These are phyloP conservation scores for Vespertilio murinus DNA, from an alignment of 2,797 vertebrate species.

Conservation along the genomic window DNA sequence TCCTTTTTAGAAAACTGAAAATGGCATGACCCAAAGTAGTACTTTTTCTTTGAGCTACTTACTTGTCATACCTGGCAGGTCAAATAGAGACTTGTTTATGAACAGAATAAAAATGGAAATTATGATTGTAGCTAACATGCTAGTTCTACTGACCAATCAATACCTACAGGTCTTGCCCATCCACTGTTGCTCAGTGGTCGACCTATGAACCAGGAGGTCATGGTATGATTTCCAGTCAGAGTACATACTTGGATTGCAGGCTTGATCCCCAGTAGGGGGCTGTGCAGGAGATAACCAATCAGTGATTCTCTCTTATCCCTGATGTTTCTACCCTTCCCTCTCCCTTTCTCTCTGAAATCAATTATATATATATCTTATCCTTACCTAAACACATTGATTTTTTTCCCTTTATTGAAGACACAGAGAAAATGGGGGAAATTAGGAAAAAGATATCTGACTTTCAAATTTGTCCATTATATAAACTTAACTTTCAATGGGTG, in stretches of 20 bases:
- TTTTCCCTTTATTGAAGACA: conserved; percentile 6
- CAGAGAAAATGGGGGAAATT: background rate
- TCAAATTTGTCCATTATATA: conserved; percentile 38
- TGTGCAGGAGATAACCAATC: no score
- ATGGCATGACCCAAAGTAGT: background rate
- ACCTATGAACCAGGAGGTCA: no score
- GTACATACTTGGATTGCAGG: no score
- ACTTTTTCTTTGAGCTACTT: background rate
- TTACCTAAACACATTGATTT: background rate
- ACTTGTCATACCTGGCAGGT: conserved; percentile 12
- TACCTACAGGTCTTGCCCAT: background rate
- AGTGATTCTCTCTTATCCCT: no score
- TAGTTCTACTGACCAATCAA: background rate
- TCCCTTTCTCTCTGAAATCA: no score
- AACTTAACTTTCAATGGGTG: conserved; percentile 1
- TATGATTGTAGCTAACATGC: background rate
- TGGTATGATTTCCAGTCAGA: no score
- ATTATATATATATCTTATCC: background rate
- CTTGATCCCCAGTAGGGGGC: no score
- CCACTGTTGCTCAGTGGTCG: no score
- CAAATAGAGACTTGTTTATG: conserved; percentile 44
- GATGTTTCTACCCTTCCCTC: no score
- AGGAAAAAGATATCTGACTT: conserved; percentile 15
- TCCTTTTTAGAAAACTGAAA: background rate
- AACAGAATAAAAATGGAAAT: conserved; percentile 59